These are phyloP conservation scores for Catamblyrhynchus diadema DNA, from an alignment of 2,797 vertebrate species.

Conservation along the genomic window DNA sequence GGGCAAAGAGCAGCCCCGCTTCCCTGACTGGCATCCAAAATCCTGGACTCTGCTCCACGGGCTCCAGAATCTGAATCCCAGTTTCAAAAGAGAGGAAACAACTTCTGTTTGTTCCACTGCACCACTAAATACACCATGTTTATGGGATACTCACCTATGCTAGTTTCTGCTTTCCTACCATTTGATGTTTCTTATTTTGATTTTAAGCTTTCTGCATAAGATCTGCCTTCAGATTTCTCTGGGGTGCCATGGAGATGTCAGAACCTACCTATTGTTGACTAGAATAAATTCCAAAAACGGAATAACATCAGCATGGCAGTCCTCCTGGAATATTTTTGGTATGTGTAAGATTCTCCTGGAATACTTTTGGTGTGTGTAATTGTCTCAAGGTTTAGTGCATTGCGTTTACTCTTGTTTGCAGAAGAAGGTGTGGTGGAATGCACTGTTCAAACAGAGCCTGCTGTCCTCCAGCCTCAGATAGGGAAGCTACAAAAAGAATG, in stretches of 20 bases:
- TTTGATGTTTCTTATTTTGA: not conserved
- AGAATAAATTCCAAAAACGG: not conserved
- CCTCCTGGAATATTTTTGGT: not conserved
- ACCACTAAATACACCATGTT: not conserved
- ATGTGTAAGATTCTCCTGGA: not conserved
- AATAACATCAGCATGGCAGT: not conserved
- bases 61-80: not conserved
- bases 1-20: not conserved
- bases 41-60: not conserved
- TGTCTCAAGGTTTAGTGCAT: conserved; percentile 6
- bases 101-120: not conserved
- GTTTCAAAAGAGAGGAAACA: not conserved
- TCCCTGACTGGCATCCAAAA: not conserved
- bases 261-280: not conserved
- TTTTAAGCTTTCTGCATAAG: not conserved
- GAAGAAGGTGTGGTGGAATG: conserved; percentile 58
- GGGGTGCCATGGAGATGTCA: not conserved
- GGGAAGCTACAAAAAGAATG: conserved; percentile 40
- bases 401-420: not conserved
- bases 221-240: not conserved
- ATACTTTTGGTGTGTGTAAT: not conserved
- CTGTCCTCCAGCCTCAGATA: conserved; percentile 46
- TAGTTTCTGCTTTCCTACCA: not conserved
- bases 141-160: not conserved
- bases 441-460: conserved; percentile 36